Base-by-base conservation (phyloP, 2,888 invertebrate species). In the Cynaeus angustus region DNA sequence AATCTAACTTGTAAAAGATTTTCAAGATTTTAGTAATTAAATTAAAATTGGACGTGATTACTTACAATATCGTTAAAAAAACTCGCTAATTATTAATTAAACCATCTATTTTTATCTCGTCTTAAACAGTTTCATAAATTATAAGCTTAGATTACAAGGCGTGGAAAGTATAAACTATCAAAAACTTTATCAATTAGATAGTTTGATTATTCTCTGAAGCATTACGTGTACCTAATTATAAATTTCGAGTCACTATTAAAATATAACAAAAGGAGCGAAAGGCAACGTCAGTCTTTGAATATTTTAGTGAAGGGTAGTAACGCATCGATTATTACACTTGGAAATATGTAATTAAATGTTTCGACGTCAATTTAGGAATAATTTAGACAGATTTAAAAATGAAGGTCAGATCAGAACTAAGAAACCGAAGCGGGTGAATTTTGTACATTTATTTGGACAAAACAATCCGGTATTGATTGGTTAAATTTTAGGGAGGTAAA, bases 221-320 rank as follows among this genome's bases (percentile, higher is more conserved):
- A 61, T 61, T 64, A 64, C 64, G 64, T 64, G 64, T 64, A 6
- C 59, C 46, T 59, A 61, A 46, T 64, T 64, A 64, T 64, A 64
- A 64, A 64, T 53, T 52, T 64, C 14, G n/a, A 45, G 10, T 45
- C 33, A 50, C 41, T 41, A 33, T 45, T 59, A 43, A 53, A 53
- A 64, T 64, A 52, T 43, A 52, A 53, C 28, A 43, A 43, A 53
- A 64, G 59, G 38, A 62, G 52, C 62, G 53, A 64, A 64, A 64
- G 53, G 45, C 52, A 53, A 64, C 64, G 64, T 64, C 52, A 64
- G 52, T 64, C 10, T 53, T 37, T 64, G 21, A 64, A 64, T 64
- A 64, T 43, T 64, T 64, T 53, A 64, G 43, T 43, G 30, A 43
- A 43, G 45, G 64, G 52, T 64, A 64, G 43, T 52, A 64, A 53